These are phyloP conservation scores for Ophion slaviceki DNA, from an alignment of 2,888 invertebrate genomes.

Conservation along the genomic window DNA sequence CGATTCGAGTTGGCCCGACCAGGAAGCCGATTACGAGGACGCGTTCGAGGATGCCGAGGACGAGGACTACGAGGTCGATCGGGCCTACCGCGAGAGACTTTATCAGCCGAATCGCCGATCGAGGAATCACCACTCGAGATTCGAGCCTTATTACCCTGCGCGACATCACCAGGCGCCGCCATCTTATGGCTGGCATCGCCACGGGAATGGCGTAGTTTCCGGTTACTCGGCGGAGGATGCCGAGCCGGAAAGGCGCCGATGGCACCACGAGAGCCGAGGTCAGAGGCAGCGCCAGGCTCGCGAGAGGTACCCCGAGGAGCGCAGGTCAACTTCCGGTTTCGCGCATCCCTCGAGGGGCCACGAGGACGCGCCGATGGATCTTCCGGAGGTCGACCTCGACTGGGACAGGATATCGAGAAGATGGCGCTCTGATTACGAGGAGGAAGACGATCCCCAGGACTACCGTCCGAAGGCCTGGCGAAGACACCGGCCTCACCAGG, in stretches of 20 bases:
- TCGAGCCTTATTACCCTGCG: constrained; percentile 51
- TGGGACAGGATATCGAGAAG: constrained; percentile 20
- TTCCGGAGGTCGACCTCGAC: constrained; percentile 36
- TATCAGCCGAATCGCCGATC: constrained; percentile 33
- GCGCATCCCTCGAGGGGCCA: constrained; percentile 20
- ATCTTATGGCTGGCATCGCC: constrained; percentile 50
- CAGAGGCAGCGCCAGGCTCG: constrained; percentile 65
- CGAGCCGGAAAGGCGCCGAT: constrained; percentile 60
- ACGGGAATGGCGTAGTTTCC: constrained; percentile 26
- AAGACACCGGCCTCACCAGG: constrained; percentile 46
- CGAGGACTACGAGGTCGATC: constrained; percentile 63
- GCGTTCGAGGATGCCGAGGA: constrained; percentile 68
- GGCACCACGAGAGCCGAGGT: constrained; percentile 62
- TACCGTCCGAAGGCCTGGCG: constrained; percentile 14
- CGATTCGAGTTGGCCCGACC: constrained; percentile 65
- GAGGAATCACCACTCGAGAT: constrained; percentile 53
- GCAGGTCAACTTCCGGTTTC: constrained; percentile 16
- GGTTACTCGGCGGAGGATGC: constrained; percentile 13
- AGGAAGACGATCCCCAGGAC: constrained; percentile 36
- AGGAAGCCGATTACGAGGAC: constrained; percentile 70
- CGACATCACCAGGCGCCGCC: constrained; percentile 47
- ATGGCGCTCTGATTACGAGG: constrained; percentile 45
- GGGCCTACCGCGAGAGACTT: constrained; percentile 27
- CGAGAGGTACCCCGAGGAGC: constrained; percentile 62
- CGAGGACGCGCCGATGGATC: constrained; percentile 49